Conservation (phyloP, 2,113 vertebrate genomes). For the Pachypanchax playfairii region DNA sequence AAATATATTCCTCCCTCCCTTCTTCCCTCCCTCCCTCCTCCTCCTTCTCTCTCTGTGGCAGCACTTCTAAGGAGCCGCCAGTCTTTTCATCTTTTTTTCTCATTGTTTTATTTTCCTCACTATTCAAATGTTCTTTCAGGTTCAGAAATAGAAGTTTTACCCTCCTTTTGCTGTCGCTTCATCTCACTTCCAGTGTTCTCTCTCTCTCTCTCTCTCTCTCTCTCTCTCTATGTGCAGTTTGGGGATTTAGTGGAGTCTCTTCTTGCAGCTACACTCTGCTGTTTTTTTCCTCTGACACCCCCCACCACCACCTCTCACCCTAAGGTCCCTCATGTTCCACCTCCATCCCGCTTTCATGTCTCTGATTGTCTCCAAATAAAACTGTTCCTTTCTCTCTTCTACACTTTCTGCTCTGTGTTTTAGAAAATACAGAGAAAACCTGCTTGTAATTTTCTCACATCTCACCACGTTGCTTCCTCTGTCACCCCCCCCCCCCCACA, state of each 20-base stretch:
- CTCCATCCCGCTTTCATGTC: too few relatives aligned
- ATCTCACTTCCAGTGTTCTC: constrained; percentile 22
- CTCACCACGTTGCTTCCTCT: constrained; percentile 33
- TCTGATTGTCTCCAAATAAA: not conserved
- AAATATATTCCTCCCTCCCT: constrained; percentile 58
- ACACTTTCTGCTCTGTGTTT: constrained; percentile 1
- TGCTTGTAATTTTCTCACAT: constrained; percentile 19
- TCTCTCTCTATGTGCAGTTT: constrained; percentile 49
- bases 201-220: constrained; percentile 38
- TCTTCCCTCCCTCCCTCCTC: not conserved
- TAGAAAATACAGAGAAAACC: constrained; percentile 9
- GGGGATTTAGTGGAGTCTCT: constrained; percentile 49
- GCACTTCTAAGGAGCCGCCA: constrained; percentile 29
- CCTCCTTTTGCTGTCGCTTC: constrained; percentile 34
- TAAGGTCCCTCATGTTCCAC: constrained; percentile 10
- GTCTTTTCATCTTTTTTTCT: constrained; percentile 44
- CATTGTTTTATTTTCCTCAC: constrained; percentile 58
- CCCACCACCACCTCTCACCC: not conserved
- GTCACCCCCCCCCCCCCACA: not conserved
- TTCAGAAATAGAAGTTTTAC: constrained; percentile 73
- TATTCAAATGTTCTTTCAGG: constrained; percentile 57
- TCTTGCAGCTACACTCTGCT: constrained; percentile 35
- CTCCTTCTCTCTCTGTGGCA: constrained; percentile 12
- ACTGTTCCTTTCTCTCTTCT: not conserved
- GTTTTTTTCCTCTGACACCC: not conserved